These are phyloP conservation scores for Aphrophora alni DNA, from an alignment of 2,888 invertebrate genomes.

Conservation along the genomic window DNA sequence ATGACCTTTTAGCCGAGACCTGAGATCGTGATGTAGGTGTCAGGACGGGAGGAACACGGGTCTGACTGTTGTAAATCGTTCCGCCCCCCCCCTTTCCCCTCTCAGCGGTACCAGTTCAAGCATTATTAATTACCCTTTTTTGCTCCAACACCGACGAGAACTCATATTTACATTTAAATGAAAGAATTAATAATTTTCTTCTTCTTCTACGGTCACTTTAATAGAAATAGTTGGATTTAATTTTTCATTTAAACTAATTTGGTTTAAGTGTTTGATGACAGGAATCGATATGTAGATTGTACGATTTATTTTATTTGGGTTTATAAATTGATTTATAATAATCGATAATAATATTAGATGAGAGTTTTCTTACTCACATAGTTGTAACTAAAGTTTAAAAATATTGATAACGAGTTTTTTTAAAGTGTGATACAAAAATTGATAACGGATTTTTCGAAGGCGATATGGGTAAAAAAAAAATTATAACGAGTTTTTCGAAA, in stretches of 20 bases:
- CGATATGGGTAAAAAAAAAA: too few relatives aligned
- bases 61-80: not conserved
- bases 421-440: too few relatives aligned
- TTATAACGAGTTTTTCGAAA: too few relatives aligned
- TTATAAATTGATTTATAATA: too few relatives aligned
- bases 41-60: not conserved
- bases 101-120: not conserved
- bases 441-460: too few relatives aligned
- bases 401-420: too few relatives aligned
- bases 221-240: not conserved
- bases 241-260: not conserved
- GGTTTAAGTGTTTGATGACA: not conserved
- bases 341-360: too few relatives aligned
- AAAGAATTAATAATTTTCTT: not conserved
- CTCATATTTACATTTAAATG: not conserved
- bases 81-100: not conserved
- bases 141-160: not conserved
- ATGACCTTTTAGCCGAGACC: constrained; percentile 6
- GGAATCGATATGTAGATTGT: not conserved
- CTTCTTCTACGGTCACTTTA: not conserved
- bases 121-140: not conserved
- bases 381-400: too few relatives aligned
- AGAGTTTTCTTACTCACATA: too few relatives aligned
- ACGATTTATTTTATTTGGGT: too few relatives aligned
- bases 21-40: not conserved